Evolutionary conservation across 2,888 invertebrate genomes (phyloP).

Genomic region (Julus scanicus): DNA sequence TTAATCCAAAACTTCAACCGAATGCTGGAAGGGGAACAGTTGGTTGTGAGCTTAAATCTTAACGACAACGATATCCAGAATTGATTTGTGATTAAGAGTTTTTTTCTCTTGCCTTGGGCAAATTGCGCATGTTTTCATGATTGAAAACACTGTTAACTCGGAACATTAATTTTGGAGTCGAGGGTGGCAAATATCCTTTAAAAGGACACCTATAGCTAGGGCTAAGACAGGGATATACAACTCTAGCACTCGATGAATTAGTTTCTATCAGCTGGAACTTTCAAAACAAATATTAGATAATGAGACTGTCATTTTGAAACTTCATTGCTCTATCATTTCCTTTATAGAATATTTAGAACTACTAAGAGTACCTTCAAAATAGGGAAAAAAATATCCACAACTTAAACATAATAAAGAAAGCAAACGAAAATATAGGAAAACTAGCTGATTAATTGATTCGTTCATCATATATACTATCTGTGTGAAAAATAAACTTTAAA

Average conservation of each 20-base stretch:
- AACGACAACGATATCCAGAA: constrained; percentile 19
- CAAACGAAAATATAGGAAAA: too few species aligned
- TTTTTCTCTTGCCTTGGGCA: neutral
- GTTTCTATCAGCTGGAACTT: neutral
- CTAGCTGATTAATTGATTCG: too few species aligned
- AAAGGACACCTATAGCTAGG: neutral
- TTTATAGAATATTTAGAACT: too few species aligned
- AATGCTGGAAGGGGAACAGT: constrained; percentile 38
- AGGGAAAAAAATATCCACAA: too few species aligned
- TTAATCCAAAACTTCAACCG: neutral
- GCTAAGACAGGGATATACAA: neutral
- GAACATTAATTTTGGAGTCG: neutral
- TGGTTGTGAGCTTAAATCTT: neutral
- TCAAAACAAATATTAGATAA: neutral
- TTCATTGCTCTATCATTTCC: too few species aligned
- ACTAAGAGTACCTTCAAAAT: too few species aligned
- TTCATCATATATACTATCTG: too few species aligned
- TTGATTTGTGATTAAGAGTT: constrained; percentile 9
- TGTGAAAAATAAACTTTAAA: too few species aligned
- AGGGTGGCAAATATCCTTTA: neutral
- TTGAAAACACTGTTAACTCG: constrained; percentile 27
- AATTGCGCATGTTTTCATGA: constrained; percentile 21
- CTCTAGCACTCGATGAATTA: neutral
- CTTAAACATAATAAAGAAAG: too few species aligned
- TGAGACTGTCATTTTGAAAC: neutral